phyloP scores from a whole-genome alignment of 1,140 invertebrate genomes.

The Drosophila obscura region DNA sequence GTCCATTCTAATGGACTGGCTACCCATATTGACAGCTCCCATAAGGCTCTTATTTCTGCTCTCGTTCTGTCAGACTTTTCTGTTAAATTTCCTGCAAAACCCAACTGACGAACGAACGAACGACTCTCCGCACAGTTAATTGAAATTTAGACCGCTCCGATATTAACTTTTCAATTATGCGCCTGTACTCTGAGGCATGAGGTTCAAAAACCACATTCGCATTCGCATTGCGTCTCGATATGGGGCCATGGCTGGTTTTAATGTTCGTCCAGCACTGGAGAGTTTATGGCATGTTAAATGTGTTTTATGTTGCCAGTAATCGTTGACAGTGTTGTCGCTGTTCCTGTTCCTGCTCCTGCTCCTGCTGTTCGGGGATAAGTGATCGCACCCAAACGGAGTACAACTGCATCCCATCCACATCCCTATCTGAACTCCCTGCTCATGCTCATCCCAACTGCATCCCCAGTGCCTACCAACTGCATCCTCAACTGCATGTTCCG shows the following conservation, averaged over 20 bases:
- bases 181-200: background rate
- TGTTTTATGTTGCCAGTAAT: slow-evolving; percentile 62
- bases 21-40: background rate
- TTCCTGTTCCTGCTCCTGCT: slow-evolving; percentile 29
- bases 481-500: slow-evolving; percentile 20
- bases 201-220: slow-evolving; percentile 14
- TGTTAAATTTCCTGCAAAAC: slow-evolving; percentile 4
- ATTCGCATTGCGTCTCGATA: slow-evolving; percentile 3
- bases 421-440: no score
- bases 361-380: slow-evolving; percentile 35
- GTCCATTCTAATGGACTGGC: no score
- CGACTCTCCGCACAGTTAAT: slow-evolving; percentile 22
- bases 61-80: background rate
- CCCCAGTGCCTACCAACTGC: background rate
- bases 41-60: background rate
- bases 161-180: slow-evolving; percentile 54
- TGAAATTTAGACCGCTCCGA: slow-evolving; percentile 48
- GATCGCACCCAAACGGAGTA: slow-evolving; percentile 52
- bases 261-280: slow-evolving; percentile 36
- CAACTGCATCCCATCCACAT: no score
- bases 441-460: slow-evolving; percentile 1
- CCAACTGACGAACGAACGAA: background rate
- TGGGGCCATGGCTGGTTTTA: slow-evolving; percentile 37
- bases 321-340: slow-evolving; percentile 44
- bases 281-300: slow-evolving; percentile 71